These are phyloP conservation scores for Dallia pectoralis DNA, from an alignment of 2,797 vertebrate genomes.

Conservation along the genomic window DNA sequence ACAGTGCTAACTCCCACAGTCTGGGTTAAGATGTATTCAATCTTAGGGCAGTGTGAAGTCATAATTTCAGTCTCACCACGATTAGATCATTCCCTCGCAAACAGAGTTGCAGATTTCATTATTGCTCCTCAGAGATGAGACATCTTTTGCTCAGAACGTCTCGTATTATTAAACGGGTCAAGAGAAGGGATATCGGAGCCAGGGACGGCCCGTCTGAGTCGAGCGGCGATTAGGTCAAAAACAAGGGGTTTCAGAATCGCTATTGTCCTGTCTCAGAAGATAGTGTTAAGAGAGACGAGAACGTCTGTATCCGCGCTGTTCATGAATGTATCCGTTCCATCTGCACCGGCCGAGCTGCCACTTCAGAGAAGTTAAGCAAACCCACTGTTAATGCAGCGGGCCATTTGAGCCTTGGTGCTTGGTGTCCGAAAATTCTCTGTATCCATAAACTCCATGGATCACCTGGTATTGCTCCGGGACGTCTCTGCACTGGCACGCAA, in stretches of 20 bases:
- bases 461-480: conserved; percentile 71
- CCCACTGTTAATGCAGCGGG: conserved; percentile 57
- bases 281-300: conserved; percentile 62
- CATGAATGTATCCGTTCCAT: conserved; percentile 82
- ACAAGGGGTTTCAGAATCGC: conserved; percentile 64
- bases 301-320: conserved; percentile 74
- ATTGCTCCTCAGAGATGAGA: conserved; percentile 66
- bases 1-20: conserved; percentile 66
- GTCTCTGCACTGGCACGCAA: conserved; percentile 75
- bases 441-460: conserved; percentile 64
- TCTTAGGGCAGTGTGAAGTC: conserved; percentile 73
- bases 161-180: conserved; percentile 66
- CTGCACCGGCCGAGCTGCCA: conserved; percentile 74
- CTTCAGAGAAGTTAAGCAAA: conserved; percentile 70
- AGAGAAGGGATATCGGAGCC: conserved; percentile 61
- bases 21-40: conserved; percentile 79
- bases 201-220: conserved; percentile 61
- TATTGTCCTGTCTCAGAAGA: conserved; percentile 64
- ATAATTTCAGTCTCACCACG: conserved; percentile 72
- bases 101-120: conserved; percentile 77
- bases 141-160: conserved; percentile 64
- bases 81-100: conserved; percentile 73
- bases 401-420: conserved; percentile 58
- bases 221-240: conserved; percentile 60
- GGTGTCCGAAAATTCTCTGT: conserved; percentile 69